Percentiles rank a stretch among this genome's conserved stretches.
These are phyloP conservation scores for Sinonovacula constricta DNA, from an alignment of 1,140 invertebrate genomes.

Conservation along the genomic window DNA sequence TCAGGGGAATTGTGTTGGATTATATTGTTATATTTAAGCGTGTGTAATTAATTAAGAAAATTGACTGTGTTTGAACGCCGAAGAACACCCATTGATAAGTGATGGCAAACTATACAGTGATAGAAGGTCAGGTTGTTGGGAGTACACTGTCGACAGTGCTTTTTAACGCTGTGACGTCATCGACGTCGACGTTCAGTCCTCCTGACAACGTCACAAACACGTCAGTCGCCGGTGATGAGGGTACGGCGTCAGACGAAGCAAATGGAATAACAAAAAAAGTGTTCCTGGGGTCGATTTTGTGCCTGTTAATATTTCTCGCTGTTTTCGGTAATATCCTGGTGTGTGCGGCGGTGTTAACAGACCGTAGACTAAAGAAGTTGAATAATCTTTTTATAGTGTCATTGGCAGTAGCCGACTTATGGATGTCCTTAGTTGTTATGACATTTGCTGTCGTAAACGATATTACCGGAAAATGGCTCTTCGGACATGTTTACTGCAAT, in stretches of 20 bases:
- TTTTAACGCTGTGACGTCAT: neutral
- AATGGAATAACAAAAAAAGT: conserved; percentile 65
- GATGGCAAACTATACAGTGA: conserved; percentile 41
- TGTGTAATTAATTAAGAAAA: no score
- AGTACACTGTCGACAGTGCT: neutral
- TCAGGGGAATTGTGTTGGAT: no score
- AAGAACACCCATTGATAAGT: no score
- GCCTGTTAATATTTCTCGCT: conserved; percentile 85
- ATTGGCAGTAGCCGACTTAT: conserved; percentile 95
- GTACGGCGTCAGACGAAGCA: conserved; percentile 1
- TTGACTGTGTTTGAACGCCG: no score
- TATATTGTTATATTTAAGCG: no score
- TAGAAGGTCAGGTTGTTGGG: neutral
- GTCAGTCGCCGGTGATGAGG: neutral
- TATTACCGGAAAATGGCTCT: conserved; percentile 91
- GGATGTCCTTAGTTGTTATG: conserved; percentile 88
- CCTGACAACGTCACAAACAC: neutral
- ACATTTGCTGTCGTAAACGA: conserved; percentile 83
- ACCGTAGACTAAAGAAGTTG: conserved; percentile 92
- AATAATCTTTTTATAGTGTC: conserved; percentile 97
- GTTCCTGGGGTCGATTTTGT: conserved; percentile 71
- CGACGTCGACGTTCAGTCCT: neutral
- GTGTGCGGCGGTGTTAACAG: conserved; percentile 96
- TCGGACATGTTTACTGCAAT: conserved; percentile 97
- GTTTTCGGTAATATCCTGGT: conserved; percentile 96